Evolutionary conservation across 2,797 vertebrate species (phyloP).

Genomic region (Ceryle rudis): DNA sequence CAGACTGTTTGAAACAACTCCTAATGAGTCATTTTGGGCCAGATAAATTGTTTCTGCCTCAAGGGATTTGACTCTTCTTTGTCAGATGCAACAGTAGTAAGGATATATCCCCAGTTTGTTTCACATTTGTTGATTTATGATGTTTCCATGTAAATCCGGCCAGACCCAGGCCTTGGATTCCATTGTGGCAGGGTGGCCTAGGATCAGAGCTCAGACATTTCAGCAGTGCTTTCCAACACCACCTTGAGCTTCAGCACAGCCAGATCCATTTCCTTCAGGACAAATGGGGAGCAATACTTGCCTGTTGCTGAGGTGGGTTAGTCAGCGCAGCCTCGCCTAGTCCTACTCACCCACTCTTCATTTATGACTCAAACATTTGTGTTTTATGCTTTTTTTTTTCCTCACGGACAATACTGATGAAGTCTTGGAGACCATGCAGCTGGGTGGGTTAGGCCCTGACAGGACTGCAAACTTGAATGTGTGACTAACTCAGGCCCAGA

Average conservation of each 20-base stretch:
- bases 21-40: slow-evolving; percentile 50
- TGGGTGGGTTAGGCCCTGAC: slow-evolving; percentile 36
- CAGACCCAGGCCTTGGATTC: not conserved
- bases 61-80: not conserved
- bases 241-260: not conserved
- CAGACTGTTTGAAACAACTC: slow-evolving; percentile 3
- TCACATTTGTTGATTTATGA: not conserved
- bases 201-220: not conserved
- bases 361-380: slow-evolving; percentile 63
- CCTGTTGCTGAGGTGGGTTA: slow-evolving; percentile 41
- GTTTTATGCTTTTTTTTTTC: slow-evolving; percentile 22
- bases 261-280: not conserved
- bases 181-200: not conserved
- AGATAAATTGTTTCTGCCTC: slow-evolving; percentile 28
- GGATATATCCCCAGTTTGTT: not conserved
- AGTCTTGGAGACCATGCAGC: not conserved
- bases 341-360: slow-evolving; percentile 20
- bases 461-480: not conserved
- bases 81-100: not conserved
- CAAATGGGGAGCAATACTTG: not conserved
- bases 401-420: not conserved
- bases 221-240: not conserved
- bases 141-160: not conserved
- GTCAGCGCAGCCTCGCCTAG: slow-evolving; percentile 48
- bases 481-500: slow-evolving; percentile 19